phyloP scores from a whole-genome alignment of 2,113 vertebrate genomes.

The Prolemur simus region DNA sequence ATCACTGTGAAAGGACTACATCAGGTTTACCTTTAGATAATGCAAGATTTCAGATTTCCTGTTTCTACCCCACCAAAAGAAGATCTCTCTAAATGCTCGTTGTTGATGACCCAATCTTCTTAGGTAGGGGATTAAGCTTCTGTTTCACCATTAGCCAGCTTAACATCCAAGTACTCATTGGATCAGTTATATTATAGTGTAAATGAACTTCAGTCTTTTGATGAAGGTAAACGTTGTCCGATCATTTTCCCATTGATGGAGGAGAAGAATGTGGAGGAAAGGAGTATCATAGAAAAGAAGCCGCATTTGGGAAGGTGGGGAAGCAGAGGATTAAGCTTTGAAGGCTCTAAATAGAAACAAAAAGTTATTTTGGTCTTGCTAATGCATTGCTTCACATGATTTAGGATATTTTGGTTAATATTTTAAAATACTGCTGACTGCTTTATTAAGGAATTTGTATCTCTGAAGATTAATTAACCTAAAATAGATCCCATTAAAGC shows the following conservation, averaged over 20 bases:
- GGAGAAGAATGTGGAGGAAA: neutral
- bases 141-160: neutral
- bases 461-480: conserved; percentile 58
- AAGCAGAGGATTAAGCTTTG: conserved; percentile 12
- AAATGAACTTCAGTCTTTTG: conserved; percentile 25
- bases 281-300: neutral
- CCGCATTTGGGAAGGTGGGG: neutral
- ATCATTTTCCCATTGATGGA: neutral
- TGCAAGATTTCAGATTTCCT: neutral
- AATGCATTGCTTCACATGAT: conserved; percentile 48
- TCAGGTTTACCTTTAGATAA: neutral
- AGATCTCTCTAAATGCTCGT: neutral
- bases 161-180: neutral
- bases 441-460: conserved; percentile 53
- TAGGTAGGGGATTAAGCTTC: neutral
- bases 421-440: conserved; percentile 46
- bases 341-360: conserved; percentile 41
- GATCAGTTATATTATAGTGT: neutral
- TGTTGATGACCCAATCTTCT: neutral
- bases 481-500: conserved; percentile 52
- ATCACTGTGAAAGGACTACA: neutral
- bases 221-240: neutral
- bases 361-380: conserved; percentile 38
- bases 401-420: conserved; percentile 63
- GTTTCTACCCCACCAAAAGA: neutral